Conservation (phyloP, 2,113 vertebrate genomes). For the Patagioenas fasciata region DNA sequence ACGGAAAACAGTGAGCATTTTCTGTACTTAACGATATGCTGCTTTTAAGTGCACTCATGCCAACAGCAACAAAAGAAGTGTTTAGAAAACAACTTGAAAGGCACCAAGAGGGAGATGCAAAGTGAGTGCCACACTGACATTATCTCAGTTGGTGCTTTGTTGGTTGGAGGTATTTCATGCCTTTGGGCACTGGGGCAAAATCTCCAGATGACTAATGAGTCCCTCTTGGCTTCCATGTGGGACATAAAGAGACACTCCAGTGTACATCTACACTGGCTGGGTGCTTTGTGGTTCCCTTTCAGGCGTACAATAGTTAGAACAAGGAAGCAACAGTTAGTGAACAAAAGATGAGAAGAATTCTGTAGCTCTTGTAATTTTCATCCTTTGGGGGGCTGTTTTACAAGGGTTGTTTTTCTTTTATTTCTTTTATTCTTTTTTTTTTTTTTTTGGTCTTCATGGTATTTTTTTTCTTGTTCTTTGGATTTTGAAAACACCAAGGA, state of each 20-base stretch:
- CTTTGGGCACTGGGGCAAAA: slow-evolving; percentile 32
- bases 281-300: not conserved
- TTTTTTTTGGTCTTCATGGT: not conserved
- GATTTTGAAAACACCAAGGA: not conserved
- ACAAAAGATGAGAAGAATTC: slow-evolving; percentile 30
- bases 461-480: not conserved
- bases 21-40: slow-evolving; percentile 69
- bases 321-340: slow-evolving; percentile 14
- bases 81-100: slow-evolving; percentile 76
- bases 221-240: slow-evolving; percentile 10
- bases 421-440: not conserved
- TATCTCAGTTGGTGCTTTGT: slow-evolving; percentile 52
- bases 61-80: slow-evolving; percentile 73
- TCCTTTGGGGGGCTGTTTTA: not conserved
- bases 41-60: slow-evolving; percentile 70
- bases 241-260: slow-evolving; percentile 14
- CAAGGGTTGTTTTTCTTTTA: not conserved
- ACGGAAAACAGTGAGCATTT: slow-evolving; percentile 69
- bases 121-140: slow-evolving; percentile 41
- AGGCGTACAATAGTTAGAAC: not conserved
- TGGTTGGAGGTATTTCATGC: slow-evolving; percentile 65
- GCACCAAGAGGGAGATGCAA: slow-evolving; percentile 47
- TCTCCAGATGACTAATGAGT: slow-evolving; percentile 62
- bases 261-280: not conserved
- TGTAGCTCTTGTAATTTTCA: not conserved